Evolutionary conservation across 2,797 vertebrate species (phyloP), one percentile per base, ranked within the genome.

Genomic region (Neomorphus geoffroyi): DNA sequence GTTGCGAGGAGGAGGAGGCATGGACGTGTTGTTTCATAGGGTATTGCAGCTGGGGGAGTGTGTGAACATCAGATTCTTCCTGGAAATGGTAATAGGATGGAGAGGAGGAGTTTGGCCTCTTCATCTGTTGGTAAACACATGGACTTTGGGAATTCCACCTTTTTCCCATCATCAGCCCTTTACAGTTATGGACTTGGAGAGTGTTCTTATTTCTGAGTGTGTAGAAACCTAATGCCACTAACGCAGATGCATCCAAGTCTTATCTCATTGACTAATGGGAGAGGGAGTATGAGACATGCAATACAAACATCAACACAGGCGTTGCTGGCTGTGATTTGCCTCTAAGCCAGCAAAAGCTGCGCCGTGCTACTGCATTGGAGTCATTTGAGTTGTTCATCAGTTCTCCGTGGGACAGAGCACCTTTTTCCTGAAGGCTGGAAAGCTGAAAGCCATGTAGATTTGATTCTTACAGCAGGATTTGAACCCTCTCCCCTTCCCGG

Each of bases 11-110:
- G 53, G 88, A 93, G 90, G 92, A 86, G 86, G 41, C 91, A 86
- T 41, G 92, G 95, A 79, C 77, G 73, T 82, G 70, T 88, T 39
- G 1, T 92, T 94, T 87, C 84, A 75, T 83, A 67, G 78, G 54
- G 22, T 77, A 13, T 37, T 72, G 53, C 69, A 58, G 72, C 80
- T 86, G 90, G 5, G 57, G 71, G 66, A 77, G 70, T 39, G 35
- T 80, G 85, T 18, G 61, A 89, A 86, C 69, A 66, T 32, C 75
- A 86, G 43, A 54, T 95, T 96, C 87, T 96, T 96, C 78, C 92
- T 96, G 93, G 81, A 88, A 97, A 67, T 71, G 48, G 46, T 91
- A 85, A 12, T 61, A 66, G 65, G 28, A 33, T 60, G 82, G 72
- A 79, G 74, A 93, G 65, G 71, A 58, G 37, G 27, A 21, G 65